Evolutionary conservation across 2,797 vertebrate genomes (phyloP).

Genomic region (Anguilla megastoma): DNA sequence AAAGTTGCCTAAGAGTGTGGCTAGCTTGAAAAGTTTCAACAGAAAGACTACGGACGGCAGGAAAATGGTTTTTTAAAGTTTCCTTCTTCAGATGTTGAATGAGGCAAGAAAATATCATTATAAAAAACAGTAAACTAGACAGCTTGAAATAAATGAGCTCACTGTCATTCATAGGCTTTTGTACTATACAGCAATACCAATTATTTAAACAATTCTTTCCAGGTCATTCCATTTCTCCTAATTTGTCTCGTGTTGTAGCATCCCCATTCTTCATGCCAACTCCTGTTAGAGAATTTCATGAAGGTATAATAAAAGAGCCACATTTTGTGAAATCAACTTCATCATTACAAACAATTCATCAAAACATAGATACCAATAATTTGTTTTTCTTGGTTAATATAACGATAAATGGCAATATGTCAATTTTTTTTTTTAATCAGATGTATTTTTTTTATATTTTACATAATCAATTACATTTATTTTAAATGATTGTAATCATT

Average conservation of each 20-base stretch:
- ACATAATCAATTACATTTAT: background rate
- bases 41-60: background rate
- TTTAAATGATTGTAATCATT: background rate
- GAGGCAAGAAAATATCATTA: background rate
- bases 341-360: no score
- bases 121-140: background rate
- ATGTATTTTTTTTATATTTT: background rate
- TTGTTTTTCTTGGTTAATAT: no score
- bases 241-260: background rate
- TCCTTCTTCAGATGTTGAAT: background rate
- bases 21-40: slow-evolving; percentile 3
- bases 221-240: background rate
- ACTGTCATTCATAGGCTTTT: background rate
- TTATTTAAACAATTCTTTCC: background rate
- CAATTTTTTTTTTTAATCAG: background rate
- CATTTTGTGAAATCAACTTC: no score
- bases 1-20: slow-evolving; percentile 4
- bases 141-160: background rate
- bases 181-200: background rate
- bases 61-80: background rate
- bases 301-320: background rate
- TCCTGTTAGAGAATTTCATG: background rate
- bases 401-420: no score
- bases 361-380: no score
- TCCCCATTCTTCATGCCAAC: background rate